These are phyloP conservation scores for Laspeyria flexula DNA, from an alignment of 2,888 invertebrate species.

Conservation along the genomic window DNA sequence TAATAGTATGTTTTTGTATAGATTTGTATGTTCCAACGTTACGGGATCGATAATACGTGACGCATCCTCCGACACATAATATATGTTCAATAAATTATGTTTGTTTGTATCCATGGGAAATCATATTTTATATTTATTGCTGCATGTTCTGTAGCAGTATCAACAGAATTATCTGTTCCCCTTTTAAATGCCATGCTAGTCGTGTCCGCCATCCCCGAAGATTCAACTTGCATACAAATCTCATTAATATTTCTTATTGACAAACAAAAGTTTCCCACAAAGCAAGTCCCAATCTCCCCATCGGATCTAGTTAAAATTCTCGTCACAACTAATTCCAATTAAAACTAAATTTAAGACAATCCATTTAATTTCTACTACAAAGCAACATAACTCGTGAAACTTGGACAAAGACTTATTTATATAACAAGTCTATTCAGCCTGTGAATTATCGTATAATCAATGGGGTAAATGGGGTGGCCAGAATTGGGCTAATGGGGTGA, in stretches of 20 bases:
- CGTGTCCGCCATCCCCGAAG: background rate
- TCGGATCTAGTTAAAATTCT: conserved; percentile 7
- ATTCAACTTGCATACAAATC: background rate
- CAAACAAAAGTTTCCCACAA: conserved; percentile 1
- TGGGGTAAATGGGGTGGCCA: conserved; percentile 13
- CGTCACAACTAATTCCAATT: conserved; percentile 3
- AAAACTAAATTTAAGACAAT: conserved; percentile 10
- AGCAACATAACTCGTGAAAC: conserved; percentile 8
- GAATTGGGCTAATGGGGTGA: conserved; percentile 30
- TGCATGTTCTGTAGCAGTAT: no score
- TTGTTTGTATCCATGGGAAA: no score
- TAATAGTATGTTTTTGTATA: no score
- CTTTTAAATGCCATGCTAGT: no score
- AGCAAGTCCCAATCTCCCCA: background rate
- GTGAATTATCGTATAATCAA: conserved; percentile 41
- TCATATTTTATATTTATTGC: no score
- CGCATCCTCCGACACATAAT: no score
- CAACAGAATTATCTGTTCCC: no score
- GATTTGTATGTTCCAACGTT: no score
- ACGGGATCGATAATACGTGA: no score
- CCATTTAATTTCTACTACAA: conserved; percentile 8
- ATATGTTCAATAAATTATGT: no score
- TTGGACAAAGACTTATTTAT: conserved; percentile 9
- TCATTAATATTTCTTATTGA: conserved; percentile 5
- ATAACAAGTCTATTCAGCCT: conserved; percentile 36